Evolutionary conservation across 2,888 invertebrate species (phyloP), one percentile per base, ranked within the genome.

Genomic region (Stenodera caucasica): DNA sequence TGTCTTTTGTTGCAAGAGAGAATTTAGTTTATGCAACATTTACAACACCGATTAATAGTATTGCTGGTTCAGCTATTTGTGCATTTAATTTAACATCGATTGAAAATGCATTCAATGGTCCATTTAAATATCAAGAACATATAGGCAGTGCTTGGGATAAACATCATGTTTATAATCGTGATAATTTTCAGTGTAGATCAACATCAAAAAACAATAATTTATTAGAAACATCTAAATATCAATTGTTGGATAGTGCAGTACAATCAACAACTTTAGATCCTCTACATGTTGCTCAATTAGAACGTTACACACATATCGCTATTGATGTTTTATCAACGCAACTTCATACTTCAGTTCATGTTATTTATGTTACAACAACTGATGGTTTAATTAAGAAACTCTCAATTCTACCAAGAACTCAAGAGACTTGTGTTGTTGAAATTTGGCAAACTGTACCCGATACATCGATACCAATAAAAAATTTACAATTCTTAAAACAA

Each of bases 41-140:
- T 76, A 90, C 90, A 21, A 94, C 94, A 4, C 88, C 92, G 5
- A 88, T 89, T 55, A 95, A 94, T 77, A 90, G 93, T 75, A 93
- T 97, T 70, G 87, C 90, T 4, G 96, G 96, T 11, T 94, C 96
- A 33, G 96, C 96, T 0, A 88, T 97, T 5, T 97, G 97, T 77
- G 88, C 93, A 2, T 97, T 91, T 82, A 94, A 92, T 78, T 85
- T 96, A 82, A 85, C 90, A 0, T 85, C 93, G 0, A 90, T 97
- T 29, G 86, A 90, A 63, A 83, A 85, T 0, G 90, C 93, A 0
- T 96, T 96, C 75, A 86, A 88, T 55, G 96, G 96, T 0, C 89
- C 92, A 0, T 95, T 91, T 81, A 94, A 94, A 73, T 88, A 91
- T 70, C 94, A 95, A 77, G 89, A 90, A 65, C 85, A 87, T 29